Evolutionary conservation across 2,797 vertebrate species (phyloP).

Genomic region (Hozukius guyotensis): DNA sequence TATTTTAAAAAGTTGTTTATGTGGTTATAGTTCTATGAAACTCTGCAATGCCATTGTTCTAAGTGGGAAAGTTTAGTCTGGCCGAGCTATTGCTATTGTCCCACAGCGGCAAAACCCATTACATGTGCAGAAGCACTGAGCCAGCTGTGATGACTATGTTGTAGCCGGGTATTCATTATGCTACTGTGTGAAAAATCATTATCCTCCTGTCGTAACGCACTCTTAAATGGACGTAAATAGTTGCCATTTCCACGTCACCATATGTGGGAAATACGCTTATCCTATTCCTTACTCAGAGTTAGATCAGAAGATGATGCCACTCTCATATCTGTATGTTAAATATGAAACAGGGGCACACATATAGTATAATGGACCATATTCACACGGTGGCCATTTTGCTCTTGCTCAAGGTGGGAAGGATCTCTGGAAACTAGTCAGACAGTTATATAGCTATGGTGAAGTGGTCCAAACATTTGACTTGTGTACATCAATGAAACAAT

Average conservation of each 20-base stretch:
- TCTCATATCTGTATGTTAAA: background rate
- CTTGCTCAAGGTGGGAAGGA: too few species aligned
- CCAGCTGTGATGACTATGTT: slow-evolving; percentile 30
- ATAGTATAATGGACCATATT: background rate
- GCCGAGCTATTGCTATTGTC: slow-evolving; percentile 11
- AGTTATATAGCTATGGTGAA: too few species aligned
- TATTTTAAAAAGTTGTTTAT: slow-evolving; percentile 34
- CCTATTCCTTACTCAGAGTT: background rate
- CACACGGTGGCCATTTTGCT: too few species aligned
- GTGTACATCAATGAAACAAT: too few species aligned
- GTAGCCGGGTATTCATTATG: slow-evolving; percentile 6
- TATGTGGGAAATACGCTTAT: background rate
- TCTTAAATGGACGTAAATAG: background rate
- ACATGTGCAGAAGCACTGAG: background rate
- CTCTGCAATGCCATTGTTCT: slow-evolving; percentile 43
- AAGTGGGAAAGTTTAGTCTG: slow-evolving; percentile 49
- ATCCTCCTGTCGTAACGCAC: background rate
- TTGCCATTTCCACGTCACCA: background rate
- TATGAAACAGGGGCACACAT: background rate
- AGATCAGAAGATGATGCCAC: background rate
- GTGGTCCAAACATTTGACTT: too few species aligned
- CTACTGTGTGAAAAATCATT: slow-evolving; percentile 14
- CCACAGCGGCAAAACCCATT: slow-evolving; percentile 16
- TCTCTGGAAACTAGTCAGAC: too few species aligned
- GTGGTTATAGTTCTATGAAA: slow-evolving; percentile 40